A percentile compares a stretch with the other conserved stretches of the same genome.
Conservation (phyloP, 2,113 vertebrate species). For the Pimephales promelas region DNA sequence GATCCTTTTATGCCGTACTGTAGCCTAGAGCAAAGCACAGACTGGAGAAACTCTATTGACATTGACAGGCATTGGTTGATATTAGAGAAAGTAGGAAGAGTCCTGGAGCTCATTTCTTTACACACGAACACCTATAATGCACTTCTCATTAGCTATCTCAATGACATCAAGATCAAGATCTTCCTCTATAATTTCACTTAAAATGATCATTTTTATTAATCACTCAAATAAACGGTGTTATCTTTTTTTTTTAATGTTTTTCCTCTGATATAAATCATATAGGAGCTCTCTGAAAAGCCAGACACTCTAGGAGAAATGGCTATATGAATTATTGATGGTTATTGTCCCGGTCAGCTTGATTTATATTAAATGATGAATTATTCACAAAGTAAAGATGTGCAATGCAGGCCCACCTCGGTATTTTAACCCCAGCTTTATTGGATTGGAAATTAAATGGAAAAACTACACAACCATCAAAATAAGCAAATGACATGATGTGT, state of each 20-base stretch:
- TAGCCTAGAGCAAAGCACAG: conserved; percentile 44
- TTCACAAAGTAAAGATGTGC: conserved; percentile 68
- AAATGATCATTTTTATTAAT: background rate
- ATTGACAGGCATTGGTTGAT: conserved; percentile 49
- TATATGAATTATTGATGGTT: conserved; percentile 74
- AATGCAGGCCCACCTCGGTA: conserved; percentile 37
- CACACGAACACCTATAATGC: background rate
- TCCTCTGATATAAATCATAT: conserved; percentile 46
- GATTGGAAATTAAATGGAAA: conserved; percentile 1
- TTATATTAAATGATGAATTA: conserved; percentile 79
- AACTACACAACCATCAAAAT: background rate
- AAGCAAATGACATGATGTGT: background rate
- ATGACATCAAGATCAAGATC: background rate
- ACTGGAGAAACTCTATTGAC: conserved; percentile 55
- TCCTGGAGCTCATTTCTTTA: conserved; percentile 29
- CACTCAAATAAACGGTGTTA: background rate
- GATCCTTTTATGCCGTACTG: conserved; percentile 48
- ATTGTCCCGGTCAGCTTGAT: conserved; percentile 67
- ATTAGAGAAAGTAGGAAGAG: background rate
- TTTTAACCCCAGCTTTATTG: conserved; percentile 16
- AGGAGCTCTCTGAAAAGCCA: conserved; percentile 56
- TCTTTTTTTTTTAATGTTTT: background rate
- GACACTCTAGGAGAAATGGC: conserved; percentile 47
- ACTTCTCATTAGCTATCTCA: conserved; percentile 18
- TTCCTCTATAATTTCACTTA: background rate